Conservation (phyloP, 2,888 invertebrate genomes). For the Caenorhabditis sp. region DNA sequence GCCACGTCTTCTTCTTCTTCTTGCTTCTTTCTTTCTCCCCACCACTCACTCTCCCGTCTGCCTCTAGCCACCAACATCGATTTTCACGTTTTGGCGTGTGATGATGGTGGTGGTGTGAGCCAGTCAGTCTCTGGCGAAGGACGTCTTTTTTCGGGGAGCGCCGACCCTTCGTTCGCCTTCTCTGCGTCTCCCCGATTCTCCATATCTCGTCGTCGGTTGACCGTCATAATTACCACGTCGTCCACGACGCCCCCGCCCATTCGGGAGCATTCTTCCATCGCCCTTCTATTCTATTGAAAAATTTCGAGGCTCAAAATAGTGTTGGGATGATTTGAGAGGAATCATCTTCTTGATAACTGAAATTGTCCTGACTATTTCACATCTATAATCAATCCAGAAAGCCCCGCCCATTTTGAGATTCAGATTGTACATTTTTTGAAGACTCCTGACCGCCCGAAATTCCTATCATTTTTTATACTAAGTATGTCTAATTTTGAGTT, state of each 20-base stretch:
- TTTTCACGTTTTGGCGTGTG: conserved; percentile 48
- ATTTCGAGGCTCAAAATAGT: no score
- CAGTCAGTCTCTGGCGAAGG: neutral
- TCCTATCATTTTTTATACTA: neutral
- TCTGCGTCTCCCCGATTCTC: conserved; percentile 44
- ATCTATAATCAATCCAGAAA: no score
- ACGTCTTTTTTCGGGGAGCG: conserved; percentile 45
- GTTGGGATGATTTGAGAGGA: no score
- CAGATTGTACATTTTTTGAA: no score
- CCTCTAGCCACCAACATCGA: conserved; percentile 39
- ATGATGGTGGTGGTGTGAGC: neutral
- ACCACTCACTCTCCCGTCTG: conserved; percentile 2
- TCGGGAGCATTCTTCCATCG: conserved; percentile 1
- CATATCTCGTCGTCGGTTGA: conserved; percentile 4
- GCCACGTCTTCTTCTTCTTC: conserved; percentile 35
- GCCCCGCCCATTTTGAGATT: no score
- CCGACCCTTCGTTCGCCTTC: conserved; percentile 6
- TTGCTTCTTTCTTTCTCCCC: no score
- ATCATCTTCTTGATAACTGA: no score
- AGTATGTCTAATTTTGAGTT: neutral
- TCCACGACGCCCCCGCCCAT: conserved; percentile 48
- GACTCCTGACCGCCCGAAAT: no score
- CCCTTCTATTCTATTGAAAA: no score
- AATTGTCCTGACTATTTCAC: no score
- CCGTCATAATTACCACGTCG: conserved; percentile 62